Evolutionary conservation across 2,113 vertebrate species (phyloP), one percentile per base, ranked within the genome.

Genomic region (Dicrurus megarhynchus): DNA sequence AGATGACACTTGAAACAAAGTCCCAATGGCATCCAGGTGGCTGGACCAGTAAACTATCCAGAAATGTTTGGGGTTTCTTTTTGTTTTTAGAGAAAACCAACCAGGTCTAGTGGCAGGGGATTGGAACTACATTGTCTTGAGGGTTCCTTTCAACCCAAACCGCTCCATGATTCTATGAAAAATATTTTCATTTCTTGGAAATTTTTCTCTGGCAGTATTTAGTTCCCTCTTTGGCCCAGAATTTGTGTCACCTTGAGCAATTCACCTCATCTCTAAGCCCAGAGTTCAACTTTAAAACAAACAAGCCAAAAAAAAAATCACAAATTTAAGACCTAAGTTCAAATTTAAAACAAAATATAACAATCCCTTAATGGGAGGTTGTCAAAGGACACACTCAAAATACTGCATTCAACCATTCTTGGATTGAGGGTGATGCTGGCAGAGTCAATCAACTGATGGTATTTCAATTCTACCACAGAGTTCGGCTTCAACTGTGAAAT

Each of bases 381-480:
- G 19, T 67, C 17, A 63, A 84, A 78, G 78, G 13, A 55, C 39
- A 52, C 4, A 19, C 28, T 63, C 27, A 23, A 57, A 65, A 53
- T 7, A 6, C 10, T 4, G 0, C 53, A 24, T 33, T 32, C 68
- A 53, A 0, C 44, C 46, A 1, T 23, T n/a, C 9, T 16, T 32
- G 57, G 53, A 7, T 1, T 28, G 47, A 53, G 33, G 30, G 33
- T 10, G n/a, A 3, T 16, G n/a, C 21, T 52, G 10, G 70, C 32
- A 75, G 52, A 85, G 60, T 9, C 32, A 44, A 41, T 6, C 19
- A 56, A 3, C 11, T 18, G 30, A 30, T 10, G 19, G 14, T 13
- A 49, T 67, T 92, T 90, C 52, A 24, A 2, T 49, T 70, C 50
- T 17, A 16, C 28, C 55, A 42, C 37, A 50, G 83, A 37, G 32